phyloP scores from a whole-genome alignment of 2,797 vertebrate species.

The Premnoplex brunnescens region DNA sequence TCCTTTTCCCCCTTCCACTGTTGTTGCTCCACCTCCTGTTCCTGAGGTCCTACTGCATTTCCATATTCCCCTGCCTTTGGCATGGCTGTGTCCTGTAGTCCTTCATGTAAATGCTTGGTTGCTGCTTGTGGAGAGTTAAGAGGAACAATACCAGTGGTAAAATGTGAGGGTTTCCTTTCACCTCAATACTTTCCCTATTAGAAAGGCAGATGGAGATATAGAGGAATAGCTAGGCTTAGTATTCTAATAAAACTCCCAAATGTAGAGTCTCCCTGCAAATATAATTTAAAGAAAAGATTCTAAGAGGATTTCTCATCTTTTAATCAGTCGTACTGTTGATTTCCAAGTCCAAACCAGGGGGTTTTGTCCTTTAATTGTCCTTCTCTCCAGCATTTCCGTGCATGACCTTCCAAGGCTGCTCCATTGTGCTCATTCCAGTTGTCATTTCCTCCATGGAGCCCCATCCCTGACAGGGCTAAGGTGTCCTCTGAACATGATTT shows the following conservation, averaged over 20 bases:
- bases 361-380: rapidly evolving
- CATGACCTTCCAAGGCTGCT: neutral
- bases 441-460: neutral
- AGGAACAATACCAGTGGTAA: rapidly evolving
- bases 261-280: neutral
- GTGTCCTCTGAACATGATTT: rapidly evolving
- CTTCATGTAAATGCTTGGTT: neutral
- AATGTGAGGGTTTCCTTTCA: neutral
- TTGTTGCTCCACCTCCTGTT: neutral
- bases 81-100: neutral
- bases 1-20: neutral
- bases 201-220: neutral
- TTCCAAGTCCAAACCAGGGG: neutral
- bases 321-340: neutral
- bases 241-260: neutral
- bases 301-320: neutral
- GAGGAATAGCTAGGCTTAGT: neutral
- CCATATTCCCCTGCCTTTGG: rapidly evolving
- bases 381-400: neutral
- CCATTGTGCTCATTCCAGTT: neutral
- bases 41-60: neutral
- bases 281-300: neutral
- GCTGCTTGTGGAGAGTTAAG: neutral
- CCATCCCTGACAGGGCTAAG: neutral
- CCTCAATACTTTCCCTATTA: neutral